Conservation (phyloP, 2,113 vertebrate species). For the Centropus unirufus region DNA sequence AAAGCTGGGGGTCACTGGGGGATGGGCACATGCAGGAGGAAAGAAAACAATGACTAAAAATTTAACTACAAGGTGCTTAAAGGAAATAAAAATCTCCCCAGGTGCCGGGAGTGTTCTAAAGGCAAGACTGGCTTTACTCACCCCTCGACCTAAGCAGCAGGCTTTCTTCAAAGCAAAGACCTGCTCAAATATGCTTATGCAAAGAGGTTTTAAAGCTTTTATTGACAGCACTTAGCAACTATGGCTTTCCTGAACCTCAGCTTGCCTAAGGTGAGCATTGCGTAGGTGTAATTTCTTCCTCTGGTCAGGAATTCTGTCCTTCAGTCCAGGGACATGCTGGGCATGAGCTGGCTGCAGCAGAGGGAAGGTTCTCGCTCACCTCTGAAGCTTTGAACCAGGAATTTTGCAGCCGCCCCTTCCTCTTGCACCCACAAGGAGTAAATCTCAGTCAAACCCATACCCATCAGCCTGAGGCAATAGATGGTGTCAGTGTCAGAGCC, state of each 20-base stretch:
- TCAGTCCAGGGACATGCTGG: neutral
- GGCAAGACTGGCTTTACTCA: conserved; percentile 50
- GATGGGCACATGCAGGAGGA: neutral
- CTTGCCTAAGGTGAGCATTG: conserved; percentile 17
- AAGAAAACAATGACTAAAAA: conserved; percentile 61
- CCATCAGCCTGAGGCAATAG: conserved; percentile 40
- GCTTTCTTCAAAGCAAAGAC: conserved; percentile 55
- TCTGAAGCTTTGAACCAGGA: neutral
- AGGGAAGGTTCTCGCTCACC: neutral
- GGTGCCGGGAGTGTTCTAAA: conserved; percentile 53
- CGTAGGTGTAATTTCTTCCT: neutral
- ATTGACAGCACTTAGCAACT: conserved; percentile 65
- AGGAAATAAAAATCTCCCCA: conserved; percentile 61
- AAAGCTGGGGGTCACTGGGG: conserved; percentile 28
- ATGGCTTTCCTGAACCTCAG: conserved; percentile 34
- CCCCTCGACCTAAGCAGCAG: conserved; percentile 60
- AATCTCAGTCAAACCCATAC: neutral
- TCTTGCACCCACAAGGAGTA: conserved; percentile 24
- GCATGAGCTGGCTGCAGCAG: neutral
- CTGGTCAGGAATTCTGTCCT: neutral
- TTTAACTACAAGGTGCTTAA: conserved; percentile 52
- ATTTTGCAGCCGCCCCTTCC: conserved; percentile 9
- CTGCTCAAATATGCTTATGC: conserved; percentile 56
- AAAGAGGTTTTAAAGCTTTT: conserved; percentile 57
- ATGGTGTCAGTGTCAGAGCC: conserved; percentile 65